These are phyloP conservation scores for Cnemophilus loriae DNA, from an alignment of 2,113 vertebrate genomes.

Conservation along the genomic window DNA sequence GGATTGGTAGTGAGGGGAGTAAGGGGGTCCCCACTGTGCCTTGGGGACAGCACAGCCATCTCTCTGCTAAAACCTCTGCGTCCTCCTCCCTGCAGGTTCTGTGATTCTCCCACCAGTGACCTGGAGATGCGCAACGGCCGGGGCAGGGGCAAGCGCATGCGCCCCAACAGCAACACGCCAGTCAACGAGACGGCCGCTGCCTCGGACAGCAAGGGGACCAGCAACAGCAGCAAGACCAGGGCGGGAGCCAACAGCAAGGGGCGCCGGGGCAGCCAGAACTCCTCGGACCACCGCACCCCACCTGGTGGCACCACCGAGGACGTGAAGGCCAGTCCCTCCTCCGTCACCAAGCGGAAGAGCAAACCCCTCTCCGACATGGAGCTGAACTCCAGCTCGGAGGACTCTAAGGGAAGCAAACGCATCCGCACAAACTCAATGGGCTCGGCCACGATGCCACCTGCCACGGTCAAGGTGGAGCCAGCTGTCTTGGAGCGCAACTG, in stretches of 20 bases:
- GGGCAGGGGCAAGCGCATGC: constrained; percentile 92
- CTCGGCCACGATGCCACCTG: constrained; percentile 65
- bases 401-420: constrained; percentile 96
- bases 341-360: constrained; percentile 89
- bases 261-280: constrained; percentile 93
- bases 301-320: constrained; percentile 85
- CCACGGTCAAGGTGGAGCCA: constrained; percentile 83
- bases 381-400: constrained; percentile 98
- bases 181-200: constrained; percentile 85
- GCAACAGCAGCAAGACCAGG: constrained; percentile 89
- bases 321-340: constrained; percentile 93
- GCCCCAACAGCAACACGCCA: constrained; percentile 92
- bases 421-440: constrained; percentile 92
- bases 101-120: constrained; percentile 97
- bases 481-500: constrained; percentile 87
- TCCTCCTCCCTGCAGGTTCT: constrained; percentile 81
- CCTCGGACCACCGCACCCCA: constrained; percentile 89
- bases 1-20: neutral
- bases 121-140: constrained; percentile 96
- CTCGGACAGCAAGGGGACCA: constrained; percentile 89
- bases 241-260: constrained; percentile 93
- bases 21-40: fast-evolving
- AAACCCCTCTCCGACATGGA: constrained; percentile 96
- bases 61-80: neutral
- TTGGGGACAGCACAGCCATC: fast-evolving